phyloP scores from a whole-genome alignment of 2,797 vertebrate genomes.

The Intellagama lesueurii region DNA sequence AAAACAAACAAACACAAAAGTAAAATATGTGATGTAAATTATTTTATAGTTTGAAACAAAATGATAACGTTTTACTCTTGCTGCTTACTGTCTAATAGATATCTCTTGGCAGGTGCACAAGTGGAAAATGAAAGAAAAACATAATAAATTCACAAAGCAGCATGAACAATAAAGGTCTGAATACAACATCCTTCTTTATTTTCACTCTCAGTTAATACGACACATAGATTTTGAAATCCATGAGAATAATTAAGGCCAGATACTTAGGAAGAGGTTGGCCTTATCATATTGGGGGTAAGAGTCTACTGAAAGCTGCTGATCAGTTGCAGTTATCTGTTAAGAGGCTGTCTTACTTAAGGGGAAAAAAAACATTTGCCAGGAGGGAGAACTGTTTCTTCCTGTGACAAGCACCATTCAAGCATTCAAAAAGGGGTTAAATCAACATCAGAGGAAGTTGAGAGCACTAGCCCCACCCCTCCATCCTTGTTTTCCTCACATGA shows the following conservation, averaged over 20 bases:
- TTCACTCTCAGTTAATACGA: constrained; percentile 54
- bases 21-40: constrained; percentile 90
- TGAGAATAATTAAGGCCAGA: constrained; percentile 15
- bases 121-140: constrained; percentile 78
- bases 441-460: too few species aligned
- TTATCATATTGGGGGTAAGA: neutral
- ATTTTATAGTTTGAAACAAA: constrained; percentile 88
- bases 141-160: constrained; percentile 93
- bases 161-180: constrained; percentile 88
- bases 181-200: constrained; percentile 75
- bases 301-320: neutral
- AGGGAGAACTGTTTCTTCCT: neutral
- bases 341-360: too few species aligned
- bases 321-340: neutral
- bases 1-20: constrained; percentile 72
- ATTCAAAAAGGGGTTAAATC: neutral
- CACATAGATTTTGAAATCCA: constrained; percentile 42
- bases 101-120: constrained; percentile 87
- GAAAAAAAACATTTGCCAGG: neutral
- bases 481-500: too few species aligned
- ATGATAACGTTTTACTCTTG: constrained; percentile 87
- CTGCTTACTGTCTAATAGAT: constrained; percentile 89
- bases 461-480: too few species aligned
- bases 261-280: neutral
- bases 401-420: too few species aligned